Evolutionary conservation across 2,888 invertebrate genomes (phyloP), one percentile per base, ranked within the genome.

Genomic region (Drosophila subquinaria): DNA sequence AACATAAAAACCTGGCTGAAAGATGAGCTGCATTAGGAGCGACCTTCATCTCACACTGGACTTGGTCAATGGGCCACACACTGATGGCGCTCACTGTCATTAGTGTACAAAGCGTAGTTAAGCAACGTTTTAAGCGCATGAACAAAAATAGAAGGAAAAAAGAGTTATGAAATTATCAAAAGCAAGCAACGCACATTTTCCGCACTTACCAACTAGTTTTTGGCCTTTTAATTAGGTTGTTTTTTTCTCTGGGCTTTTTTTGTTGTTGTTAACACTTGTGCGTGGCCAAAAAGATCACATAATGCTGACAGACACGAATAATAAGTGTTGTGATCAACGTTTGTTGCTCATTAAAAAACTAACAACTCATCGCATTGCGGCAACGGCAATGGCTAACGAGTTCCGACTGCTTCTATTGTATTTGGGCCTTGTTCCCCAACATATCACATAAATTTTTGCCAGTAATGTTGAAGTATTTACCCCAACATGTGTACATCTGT

Each of bases 291-390:
- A 76, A 62, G 52, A 62, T 76, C 80, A 36, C 56, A 72, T 76
- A 85, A 74, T 85, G 53, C 67, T 85, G 55, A 56, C 36, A 17
- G 48, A 11, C 57, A 36, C 13, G 57, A 38, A 67, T 73, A 69
- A 69, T 73, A 76, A 76, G 73, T 67, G 76, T 59, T 76, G 63
- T 80, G 73, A 80, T 76, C 69, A 71, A 55, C 73, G 77, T 69
- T 80, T 53, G 73, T 30, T 67, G 70, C 72, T 80, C 67, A 75
- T 79, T 73, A 78, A 71, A 71, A 76, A 73, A 84, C 73, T 73
- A 77, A 77, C 85, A 79, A 82, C 81, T 82, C 85, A 86, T 80
- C 79, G 69, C 71, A 74, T 57, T 47, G 75, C 51, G 64, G 59
- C 63, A 79, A 33, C 17, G 17, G 11, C 17, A 50, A 23, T 68